Conservation (phyloP, 2,797 vertebrate genomes). For the Rhincodon typus region DNA sequence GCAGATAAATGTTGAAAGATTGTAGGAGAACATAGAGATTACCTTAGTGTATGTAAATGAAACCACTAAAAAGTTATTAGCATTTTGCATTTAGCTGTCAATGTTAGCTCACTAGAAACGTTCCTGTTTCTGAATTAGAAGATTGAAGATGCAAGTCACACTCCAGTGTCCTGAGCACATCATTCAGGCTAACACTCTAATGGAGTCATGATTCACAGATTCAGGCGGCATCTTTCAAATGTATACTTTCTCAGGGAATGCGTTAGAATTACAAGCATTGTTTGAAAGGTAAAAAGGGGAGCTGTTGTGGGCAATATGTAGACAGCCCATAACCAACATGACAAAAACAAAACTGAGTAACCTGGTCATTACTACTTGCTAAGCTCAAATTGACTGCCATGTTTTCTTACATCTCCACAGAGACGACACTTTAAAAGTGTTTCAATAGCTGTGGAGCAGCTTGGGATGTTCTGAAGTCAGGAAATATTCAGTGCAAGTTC, state of each 20-base stretch:
- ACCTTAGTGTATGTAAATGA: background rate
- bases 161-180: background rate
- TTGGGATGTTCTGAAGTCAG: background rate
- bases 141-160: background rate
- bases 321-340: background rate
- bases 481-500: background rate
- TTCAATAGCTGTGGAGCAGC: background rate
- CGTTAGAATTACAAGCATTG: background rate
- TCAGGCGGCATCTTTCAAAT: background rate
- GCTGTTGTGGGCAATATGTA: no score
- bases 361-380: background rate
- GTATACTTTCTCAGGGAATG: background rate
- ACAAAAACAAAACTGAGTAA: background rate
- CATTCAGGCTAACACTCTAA: background rate
- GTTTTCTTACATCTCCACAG: background rate
- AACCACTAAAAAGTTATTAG: background rate
- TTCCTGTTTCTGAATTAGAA: background rate
- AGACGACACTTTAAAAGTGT: background rate
- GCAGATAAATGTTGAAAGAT: background rate
- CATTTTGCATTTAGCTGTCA: background rate
- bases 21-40: background rate
- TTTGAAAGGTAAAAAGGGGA: background rate
- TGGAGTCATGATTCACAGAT: background rate
- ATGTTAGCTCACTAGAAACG: no score
- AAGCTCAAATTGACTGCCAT: background rate